Evolutionary conservation across 2,797 vertebrate genomes (phyloP).

Genomic region (Propithecus deckenii): DNA sequence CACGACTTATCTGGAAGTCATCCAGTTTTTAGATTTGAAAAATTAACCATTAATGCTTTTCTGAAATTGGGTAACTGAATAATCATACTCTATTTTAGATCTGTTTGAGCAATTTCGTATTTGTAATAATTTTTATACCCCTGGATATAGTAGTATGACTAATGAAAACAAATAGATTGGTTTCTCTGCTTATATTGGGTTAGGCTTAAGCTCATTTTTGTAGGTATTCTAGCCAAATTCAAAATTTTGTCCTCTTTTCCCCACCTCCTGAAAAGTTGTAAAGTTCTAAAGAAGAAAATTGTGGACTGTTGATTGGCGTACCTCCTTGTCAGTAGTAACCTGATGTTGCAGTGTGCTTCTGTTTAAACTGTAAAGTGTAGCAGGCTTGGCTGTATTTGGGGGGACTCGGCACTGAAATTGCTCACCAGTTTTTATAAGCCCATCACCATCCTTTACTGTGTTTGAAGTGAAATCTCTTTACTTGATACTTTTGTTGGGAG

Average conservation of each 20-base stretch:
- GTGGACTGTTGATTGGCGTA: slow-evolving; percentile 81
- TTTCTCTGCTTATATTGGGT: not conserved
- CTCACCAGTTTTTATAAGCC: slow-evolving; percentile 85
- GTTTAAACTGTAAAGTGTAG: slow-evolving; percentile 87
- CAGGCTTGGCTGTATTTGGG: slow-evolving; percentile 86
- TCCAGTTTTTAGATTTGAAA: not conserved
- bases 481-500: slow-evolving; percentile 87
- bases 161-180: slow-evolving; percentile 20
- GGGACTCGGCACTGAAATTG: slow-evolving; percentile 76
- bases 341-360: slow-evolving; percentile 84
- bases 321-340: slow-evolving; percentile 83
- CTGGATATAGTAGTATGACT: not conserved
- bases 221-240: not conserved
- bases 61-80: not conserved
- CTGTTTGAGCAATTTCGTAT: not conserved
- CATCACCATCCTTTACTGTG: slow-evolving; percentile 73
- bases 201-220: not conserved
- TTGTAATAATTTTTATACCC: not conserved
- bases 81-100: not conserved
- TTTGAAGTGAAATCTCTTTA: slow-evolving; percentile 82
- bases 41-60: not conserved
- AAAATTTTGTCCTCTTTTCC: slow-evolving; percentile 10
- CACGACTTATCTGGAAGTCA: not conserved
- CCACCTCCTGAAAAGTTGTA: slow-evolving; percentile 29
- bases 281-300: slow-evolving; percentile 67